Evolutionary conservation across 2,113 vertebrate genomes (phyloP).

Genomic region (Choloepus hoffmanni): DNA sequence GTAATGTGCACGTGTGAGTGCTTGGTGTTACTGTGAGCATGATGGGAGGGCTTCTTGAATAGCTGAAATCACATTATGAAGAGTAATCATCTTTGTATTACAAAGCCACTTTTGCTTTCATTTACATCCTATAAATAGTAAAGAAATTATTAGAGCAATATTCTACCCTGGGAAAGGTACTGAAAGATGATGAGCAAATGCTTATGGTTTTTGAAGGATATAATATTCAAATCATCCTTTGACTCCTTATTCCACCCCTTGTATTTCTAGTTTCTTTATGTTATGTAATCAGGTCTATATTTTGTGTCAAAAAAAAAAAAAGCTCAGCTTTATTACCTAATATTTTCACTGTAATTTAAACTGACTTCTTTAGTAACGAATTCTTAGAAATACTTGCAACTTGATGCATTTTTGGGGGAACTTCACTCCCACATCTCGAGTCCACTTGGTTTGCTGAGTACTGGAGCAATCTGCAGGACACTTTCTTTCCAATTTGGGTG

Average conservation of each 20-base stretch:
- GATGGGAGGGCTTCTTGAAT: background rate
- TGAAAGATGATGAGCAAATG: background rate
- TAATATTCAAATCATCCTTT: background rate
- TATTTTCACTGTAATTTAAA: background rate
- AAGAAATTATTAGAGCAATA: background rate
- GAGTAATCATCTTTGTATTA: background rate
- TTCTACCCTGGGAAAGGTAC: background rate
- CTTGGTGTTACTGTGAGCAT: background rate
- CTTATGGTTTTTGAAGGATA: background rate
- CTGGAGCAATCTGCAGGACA: rapidly evolving
- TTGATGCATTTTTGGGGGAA: background rate
- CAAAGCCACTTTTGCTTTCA: background rate
- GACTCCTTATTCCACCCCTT: background rate
- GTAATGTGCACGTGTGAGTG: background rate
- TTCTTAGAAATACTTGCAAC: background rate
- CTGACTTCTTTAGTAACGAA: background rate
- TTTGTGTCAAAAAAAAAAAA: background rate
- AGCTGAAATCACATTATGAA: rapidly evolving
- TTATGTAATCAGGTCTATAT: background rate
- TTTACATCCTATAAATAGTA: background rate
- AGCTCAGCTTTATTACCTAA: background rate
- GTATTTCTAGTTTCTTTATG: background rate
- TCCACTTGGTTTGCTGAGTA: no score
- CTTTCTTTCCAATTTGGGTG: no score
- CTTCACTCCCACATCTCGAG: rapidly evolving